phyloP scores from a whole-genome alignment of 2,888 invertebrate genomes.

The Tethea ocularis region DNA sequence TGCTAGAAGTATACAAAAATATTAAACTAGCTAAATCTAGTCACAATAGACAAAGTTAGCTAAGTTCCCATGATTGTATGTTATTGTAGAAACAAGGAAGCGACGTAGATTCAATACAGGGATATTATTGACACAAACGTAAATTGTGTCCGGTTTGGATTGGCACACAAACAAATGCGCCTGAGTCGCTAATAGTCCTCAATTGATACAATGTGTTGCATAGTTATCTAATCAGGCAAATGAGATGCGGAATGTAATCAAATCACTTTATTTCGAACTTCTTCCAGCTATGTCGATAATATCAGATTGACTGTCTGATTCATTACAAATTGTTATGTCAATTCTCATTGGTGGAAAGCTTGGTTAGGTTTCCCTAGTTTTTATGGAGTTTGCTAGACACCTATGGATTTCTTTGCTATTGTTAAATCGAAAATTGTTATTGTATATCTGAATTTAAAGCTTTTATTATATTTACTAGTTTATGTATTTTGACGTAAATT shows the following conservation, averaged over 20 bases:
- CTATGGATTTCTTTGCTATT: too few relatives aligned
- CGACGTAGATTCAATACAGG: neutral
- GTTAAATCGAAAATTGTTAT: too few relatives aligned
- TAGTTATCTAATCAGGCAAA: neutral
- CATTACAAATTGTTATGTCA: neutral
- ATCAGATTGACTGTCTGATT: neutral
- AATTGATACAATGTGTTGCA: neutral
- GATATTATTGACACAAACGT: neutral
- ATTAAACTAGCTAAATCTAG: too few relatives aligned
- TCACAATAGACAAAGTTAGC: neutral
- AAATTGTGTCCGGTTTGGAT: neutral
- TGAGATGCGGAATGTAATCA: neutral
- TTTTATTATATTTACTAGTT: too few relatives aligned
- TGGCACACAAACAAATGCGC: neutral
- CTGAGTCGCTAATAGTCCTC: neutral
- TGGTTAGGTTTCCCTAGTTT: too few relatives aligned
- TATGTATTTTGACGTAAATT: too few relatives aligned
- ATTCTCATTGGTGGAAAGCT: too few relatives aligned
- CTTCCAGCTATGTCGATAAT: neutral
- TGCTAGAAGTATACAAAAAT: too few relatives aligned
- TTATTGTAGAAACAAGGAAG: neutral
- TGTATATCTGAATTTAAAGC: too few relatives aligned
- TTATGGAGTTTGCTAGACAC: too few relatives aligned
- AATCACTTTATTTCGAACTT: neutral
- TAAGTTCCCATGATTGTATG: neutral